Evolutionary conservation across 2,797 vertebrate species (phyloP).

Genomic region (Hemitrygon akajei): DNA sequence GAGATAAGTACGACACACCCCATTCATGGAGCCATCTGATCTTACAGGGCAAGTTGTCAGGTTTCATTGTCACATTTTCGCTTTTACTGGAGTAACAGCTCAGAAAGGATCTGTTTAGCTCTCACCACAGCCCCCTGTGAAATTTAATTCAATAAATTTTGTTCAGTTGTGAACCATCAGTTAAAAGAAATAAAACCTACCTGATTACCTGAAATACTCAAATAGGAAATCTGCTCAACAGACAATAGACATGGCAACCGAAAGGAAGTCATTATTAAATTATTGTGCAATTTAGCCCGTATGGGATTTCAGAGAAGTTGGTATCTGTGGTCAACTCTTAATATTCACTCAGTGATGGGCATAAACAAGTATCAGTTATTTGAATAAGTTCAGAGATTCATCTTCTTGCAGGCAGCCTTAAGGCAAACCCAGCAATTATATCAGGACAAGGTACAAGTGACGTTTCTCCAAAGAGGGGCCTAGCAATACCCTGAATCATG

Average conservation of each 20-base stretch:
- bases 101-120: neutral
- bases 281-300: neutral
- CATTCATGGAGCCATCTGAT: neutral
- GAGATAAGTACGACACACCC: too few species aligned
- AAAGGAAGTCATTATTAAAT: too few species aligned
- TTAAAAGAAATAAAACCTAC: neutral
- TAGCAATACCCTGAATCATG: neutral
- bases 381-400: neutral
- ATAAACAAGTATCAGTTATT: neutral
- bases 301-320: neutral
- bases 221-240: too few species aligned
- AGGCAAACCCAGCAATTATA: neutral
- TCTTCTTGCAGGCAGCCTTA: too few species aligned
- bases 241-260: too few species aligned
- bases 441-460: neutral
- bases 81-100: neutral
- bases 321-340: neutral
- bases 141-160: slow-evolving; percentile 11
- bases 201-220: neutral
- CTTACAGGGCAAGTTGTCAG: neutral
- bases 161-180: neutral
- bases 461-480: neutral
- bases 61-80: neutral
- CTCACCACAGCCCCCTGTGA: neutral
- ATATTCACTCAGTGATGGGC: neutral